These are phyloP conservation scores for Hypsopygia costalis DNA, from an alignment of 2,888 invertebrate species.

Conservation along the genomic window DNA sequence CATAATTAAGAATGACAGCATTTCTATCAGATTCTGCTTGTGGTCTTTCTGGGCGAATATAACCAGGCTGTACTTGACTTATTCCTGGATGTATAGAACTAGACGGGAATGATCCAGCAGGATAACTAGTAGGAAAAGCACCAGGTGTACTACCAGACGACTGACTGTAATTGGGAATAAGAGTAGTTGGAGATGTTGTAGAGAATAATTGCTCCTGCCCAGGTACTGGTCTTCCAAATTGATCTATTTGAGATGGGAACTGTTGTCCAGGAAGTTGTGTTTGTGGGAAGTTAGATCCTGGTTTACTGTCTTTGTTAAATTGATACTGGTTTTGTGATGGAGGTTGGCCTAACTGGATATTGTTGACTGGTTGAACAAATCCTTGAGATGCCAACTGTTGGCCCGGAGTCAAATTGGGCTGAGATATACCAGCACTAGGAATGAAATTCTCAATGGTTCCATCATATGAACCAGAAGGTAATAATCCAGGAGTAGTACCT, in stretches of 20 bases:
- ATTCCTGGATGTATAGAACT: neutral
- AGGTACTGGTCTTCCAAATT: neutral
- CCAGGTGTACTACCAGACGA: neutral
- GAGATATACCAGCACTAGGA: neutral
- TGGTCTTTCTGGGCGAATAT: slow-evolving; percentile 34
- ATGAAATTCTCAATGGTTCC: neutral
- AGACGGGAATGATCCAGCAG: neutral
- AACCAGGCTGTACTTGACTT: slow-evolving; percentile 3
- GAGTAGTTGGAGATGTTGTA: slow-evolving; percentile 8
- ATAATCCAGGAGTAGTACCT: neutral
- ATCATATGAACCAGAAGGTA: neutral
- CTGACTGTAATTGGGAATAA: neutral
- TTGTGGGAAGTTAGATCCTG: neutral
- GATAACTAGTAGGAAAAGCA: neutral
- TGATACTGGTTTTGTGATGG: slow-evolving; percentile 1
- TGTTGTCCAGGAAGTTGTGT: neutral
- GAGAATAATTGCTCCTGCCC: slow-evolving; percentile 7
- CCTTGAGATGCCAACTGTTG: neutral
- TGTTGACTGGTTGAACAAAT: neutral
- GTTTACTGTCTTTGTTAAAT: neutral
- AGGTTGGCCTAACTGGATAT: neutral
- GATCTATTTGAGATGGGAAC: slow-evolving; percentile 1
- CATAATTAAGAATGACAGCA: slow-evolving; percentile 49
- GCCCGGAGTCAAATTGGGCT: neutral
- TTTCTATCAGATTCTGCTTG: slow-evolving; percentile 47